Evolutionary conservation across 1,140 invertebrate genomes (phyloP).

Genomic region (Conus ventricosus): DNA sequence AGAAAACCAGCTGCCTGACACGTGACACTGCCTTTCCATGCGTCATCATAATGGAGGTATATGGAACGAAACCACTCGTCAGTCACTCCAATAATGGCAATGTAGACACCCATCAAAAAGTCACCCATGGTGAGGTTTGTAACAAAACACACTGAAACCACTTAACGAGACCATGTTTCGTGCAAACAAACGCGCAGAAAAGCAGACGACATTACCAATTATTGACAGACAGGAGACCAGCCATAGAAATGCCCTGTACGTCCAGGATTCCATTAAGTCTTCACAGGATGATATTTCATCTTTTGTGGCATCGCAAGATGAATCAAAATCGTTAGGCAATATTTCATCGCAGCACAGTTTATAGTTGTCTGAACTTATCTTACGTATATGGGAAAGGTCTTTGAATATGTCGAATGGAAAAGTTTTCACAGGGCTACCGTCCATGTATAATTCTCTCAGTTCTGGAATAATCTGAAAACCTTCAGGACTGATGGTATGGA

Average conservation of each 20-base stretch:
- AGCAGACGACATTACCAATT: constrained; percentile 50
- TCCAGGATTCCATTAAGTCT: constrained; percentile 44
- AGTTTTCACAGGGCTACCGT: neutral
- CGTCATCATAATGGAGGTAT: constrained; percentile 55
- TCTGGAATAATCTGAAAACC: constrained; percentile 39
- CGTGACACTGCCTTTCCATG: constrained; percentile 53
- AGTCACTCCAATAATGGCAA: constrained; percentile 59
- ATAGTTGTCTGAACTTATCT: constrained; percentile 46
- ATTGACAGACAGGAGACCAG: constrained; percentile 48
- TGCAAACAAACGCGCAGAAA: constrained; percentile 30
- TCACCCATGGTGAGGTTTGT: constrained; percentile 64
- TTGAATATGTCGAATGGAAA: neutral
- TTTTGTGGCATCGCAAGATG: constrained; percentile 49
- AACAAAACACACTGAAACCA: constrained; percentile 54
- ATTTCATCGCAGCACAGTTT: constrained; percentile 55
- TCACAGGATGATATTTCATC: constrained; percentile 50
- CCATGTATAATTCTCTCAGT: constrained; percentile 11
- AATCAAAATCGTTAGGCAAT: constrained; percentile 29
- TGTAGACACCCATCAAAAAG: constrained; percentile 68
- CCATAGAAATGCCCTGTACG: constrained; percentile 55
- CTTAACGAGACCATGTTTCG: constrained; percentile 1
- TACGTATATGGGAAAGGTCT: neutral
- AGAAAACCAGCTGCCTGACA: constrained; percentile 64
- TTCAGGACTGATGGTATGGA: neutral
- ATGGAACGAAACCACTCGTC: constrained; percentile 48